phyloP scores from a whole-genome alignment of 2,888 invertebrate genomes.

The Drosophila nr. medialis region DNA sequence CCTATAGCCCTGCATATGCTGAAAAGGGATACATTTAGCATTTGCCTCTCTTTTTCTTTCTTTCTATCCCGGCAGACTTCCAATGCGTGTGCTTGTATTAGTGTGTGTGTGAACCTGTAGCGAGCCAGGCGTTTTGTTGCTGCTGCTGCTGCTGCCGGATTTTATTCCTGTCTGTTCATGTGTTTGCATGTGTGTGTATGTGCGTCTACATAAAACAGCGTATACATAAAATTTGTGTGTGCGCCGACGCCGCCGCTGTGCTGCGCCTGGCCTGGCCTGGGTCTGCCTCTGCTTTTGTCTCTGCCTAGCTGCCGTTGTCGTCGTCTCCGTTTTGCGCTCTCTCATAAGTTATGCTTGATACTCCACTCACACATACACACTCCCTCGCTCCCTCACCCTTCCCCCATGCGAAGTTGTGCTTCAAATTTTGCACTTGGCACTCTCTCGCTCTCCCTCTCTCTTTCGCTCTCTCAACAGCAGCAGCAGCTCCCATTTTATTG shows the following conservation, averaged over 20 bases:
- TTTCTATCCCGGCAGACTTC: conserved; percentile 60
- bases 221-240: conserved; percentile 81
- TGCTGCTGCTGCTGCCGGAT: conserved; percentile 61
- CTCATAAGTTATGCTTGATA: conserved; percentile 72
- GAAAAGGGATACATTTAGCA: conserved; percentile 79
- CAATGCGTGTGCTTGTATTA: conserved; percentile 44
- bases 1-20: conserved; percentile 46
- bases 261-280: conserved; percentile 27
- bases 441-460: conserved; percentile 36
- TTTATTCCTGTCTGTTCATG: conserved; percentile 64
- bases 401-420: conserved; percentile 70
- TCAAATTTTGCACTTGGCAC: conserved; percentile 77
- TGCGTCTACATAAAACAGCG: conserved; percentile 73
- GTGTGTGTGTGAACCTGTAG: conserved; percentile 71
- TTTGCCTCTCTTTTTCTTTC: conserved; percentile 63
- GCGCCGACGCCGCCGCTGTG: conserved; percentile 72
- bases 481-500: conserved; percentile 57
- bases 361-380: conserved; percentile 31
- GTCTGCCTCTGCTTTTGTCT: conserved; percentile 26
- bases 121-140: conserved; percentile 60
- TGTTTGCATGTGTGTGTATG: conserved; percentile 40
- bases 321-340: conserved; percentile 51
- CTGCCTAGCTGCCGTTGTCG: conserved; percentile 57
- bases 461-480: conserved; percentile 20
- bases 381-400: conserved; percentile 24